Conservation (phyloP, 2,113 vertebrate species). For the Antechinus stuartii region DNA sequence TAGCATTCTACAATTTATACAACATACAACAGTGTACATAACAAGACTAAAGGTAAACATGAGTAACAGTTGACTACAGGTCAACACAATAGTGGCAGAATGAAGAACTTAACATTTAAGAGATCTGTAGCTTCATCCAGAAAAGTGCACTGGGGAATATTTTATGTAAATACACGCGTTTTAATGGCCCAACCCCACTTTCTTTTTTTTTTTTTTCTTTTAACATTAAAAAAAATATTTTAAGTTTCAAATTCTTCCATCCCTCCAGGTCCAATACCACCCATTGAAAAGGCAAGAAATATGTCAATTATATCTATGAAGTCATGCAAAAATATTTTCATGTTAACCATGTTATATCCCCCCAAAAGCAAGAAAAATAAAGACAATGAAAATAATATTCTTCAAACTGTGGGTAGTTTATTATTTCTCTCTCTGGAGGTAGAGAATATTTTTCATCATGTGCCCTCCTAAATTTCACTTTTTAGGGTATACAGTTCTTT, state of each 20-base stretch:
- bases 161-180: not conserved
- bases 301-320: not conserved
- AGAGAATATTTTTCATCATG: not conserved
- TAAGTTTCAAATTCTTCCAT: not conserved
- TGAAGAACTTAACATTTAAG: not conserved
- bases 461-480: not conserved
- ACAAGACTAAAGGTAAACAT: not conserved
- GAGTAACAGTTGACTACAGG: not conserved
- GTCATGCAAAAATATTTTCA: not conserved
- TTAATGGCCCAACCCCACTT: not conserved
- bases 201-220: no score
- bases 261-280: not conserved
- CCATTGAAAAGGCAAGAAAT: not conserved
- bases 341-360: not conserved
- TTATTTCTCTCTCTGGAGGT: not conserved
- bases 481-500: not conserved
- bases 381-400: not conserved
- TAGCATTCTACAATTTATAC: not conserved
- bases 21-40: not conserved
- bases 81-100: not conserved
- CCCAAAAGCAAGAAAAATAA: not conserved
- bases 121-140: not conserved
- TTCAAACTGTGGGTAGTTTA: not conserved
- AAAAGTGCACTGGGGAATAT: not conserved
- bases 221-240: not conserved